Percentiles rank a stretch among this genome's conserved stretches.
Conservation (phyloP, 2,113 vertebrate species). For the Lagopus muta region DNA sequence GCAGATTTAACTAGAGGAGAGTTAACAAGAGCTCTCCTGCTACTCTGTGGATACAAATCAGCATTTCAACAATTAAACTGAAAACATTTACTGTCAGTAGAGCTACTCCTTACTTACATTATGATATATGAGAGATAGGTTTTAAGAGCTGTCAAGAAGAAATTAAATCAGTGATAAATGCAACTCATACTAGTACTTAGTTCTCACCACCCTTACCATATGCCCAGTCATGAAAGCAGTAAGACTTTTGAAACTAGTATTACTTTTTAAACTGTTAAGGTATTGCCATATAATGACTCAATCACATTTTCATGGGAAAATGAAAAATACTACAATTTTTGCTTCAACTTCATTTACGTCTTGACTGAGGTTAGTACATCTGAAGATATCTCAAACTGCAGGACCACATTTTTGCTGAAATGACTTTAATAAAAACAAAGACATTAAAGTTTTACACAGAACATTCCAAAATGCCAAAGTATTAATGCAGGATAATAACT, state of each 20-base stretch:
- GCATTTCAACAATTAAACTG: not conserved
- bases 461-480: slow-evolving; percentile 22
- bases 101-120: not conserved
- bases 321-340: not conserved
- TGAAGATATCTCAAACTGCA: not conserved
- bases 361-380: not conserved
- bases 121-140: not conserved
- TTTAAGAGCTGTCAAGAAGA: not conserved
- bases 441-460: slow-evolving; percentile 14
- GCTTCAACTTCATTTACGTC: not conserved
- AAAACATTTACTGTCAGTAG: not conserved
- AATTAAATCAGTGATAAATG: not conserved
- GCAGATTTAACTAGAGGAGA: not conserved
- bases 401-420: not conserved
- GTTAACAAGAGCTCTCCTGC: not conserved
- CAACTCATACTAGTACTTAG: not conserved
- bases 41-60: not conserved
- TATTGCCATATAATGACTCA: not conserved
- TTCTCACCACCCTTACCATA: not conserved
- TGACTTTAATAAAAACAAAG: slow-evolving; percentile 41
- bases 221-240: rapidly evolving
- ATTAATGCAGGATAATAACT: slow-evolving; percentile 48
- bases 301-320: not conserved
- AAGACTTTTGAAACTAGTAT: not conserved
- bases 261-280: not conserved